A percentile compares a stretch with the other conserved stretches of the same genome.
phyloP scores from a whole-genome alignment of 37 sponge, comb jelly and placozoan genomes.

The Beroe forskalii region DNA sequence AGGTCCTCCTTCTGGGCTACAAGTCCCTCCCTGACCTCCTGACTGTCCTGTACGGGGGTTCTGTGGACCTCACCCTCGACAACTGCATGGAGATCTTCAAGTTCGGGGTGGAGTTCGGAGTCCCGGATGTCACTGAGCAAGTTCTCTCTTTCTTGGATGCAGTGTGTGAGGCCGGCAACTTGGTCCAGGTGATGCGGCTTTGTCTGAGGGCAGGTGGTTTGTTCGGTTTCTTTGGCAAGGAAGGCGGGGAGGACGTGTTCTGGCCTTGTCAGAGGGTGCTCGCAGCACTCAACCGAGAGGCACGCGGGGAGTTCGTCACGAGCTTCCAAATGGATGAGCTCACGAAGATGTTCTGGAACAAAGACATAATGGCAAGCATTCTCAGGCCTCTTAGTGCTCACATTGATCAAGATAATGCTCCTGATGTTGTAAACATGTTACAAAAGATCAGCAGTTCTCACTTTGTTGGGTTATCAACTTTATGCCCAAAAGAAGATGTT shows the following conservation, averaged over 20 bases:
- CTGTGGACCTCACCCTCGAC: neutral
- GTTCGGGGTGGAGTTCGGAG: constrained; percentile 7
- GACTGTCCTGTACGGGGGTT: neutral
- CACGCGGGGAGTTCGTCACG: neutral
- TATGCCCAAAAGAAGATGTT: neutral
- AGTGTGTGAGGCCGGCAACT: neutral
- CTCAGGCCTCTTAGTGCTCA: neutral
- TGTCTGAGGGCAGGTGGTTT: neutral
- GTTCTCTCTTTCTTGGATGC: neutral
- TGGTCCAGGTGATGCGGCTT: neutral
- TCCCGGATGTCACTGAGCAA: neutral
- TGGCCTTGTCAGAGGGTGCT: neutral
- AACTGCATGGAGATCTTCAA: neutral
- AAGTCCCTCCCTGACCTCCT: neutral
- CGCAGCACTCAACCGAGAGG: neutral
- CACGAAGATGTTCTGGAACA: neutral
- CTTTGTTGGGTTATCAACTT: neutral
- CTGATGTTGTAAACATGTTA: neutral
- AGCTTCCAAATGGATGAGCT: neutral
- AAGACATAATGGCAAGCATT: neutral
- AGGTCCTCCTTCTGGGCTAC: neutral
- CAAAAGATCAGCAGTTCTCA: neutral
- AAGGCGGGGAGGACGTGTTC: neutral
- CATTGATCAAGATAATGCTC: neutral
- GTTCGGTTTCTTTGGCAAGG: neutral